Evolutionary conservation across 2,797 vertebrate species (phyloP), one percentile per base, ranked within the genome.

Genomic region (Pyrocephalus nanus): DNA sequence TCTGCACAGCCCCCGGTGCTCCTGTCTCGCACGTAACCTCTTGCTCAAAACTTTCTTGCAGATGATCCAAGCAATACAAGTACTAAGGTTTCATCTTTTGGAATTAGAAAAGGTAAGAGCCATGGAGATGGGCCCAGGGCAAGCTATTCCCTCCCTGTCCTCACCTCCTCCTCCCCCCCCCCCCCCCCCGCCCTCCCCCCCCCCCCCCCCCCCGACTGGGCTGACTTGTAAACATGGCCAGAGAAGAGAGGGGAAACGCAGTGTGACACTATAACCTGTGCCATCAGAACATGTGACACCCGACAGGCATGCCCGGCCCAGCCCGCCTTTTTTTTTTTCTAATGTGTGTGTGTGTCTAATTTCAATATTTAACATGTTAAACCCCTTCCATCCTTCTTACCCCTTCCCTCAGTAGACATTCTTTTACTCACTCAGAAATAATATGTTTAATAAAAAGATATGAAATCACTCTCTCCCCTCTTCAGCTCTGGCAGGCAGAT

Each of bases 31-130:
- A 53, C 34, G n/a, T 97, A 96, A 97, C 90, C 84, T 81, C 64
- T 76, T 64, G 43, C 90, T 97, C 87, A 80, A 79, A 96, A 97
- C 95, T 98, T 94, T 96, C 92, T 97, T 98, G 77, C 98, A 99
- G 99, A 99, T 99, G 99, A 99, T 99, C 96, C 99, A 99, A 99
- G 99, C 99, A 98, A 99, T 99, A 98, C 99, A 99, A 99, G 99
- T 99, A 97, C 98, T 99, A 99, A 99, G 99, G 97, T 99, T 99
- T 99, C 99, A 99, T 96, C 99, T 99, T 98, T 98, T 99, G 99
- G 99, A 99, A 98, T 98, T 99, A 98, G 99, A 99, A 98, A 99
- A 99, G 99, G 99, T 99, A 99, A 98, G 97, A 93, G 27, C 21
- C 88, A 70, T 5, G 26, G 66, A 50, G 55, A 53, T 57, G 87